These are phyloP conservation scores for Drosophila mettleri DNA, from an alignment of 2,888 invertebrate species.

Conservation along the genomic window DNA sequence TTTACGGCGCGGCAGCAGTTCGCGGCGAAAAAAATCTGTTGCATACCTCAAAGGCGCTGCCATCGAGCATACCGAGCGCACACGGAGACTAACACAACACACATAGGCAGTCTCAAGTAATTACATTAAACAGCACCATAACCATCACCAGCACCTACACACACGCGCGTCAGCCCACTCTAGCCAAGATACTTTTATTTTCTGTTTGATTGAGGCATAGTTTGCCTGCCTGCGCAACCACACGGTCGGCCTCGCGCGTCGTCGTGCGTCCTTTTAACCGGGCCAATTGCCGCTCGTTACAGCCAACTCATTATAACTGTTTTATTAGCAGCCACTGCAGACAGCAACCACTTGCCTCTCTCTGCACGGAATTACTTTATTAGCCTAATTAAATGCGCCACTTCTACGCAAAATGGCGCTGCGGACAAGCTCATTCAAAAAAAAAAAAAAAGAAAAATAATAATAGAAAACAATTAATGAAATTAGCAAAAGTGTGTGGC, in stretches of 20 bases:
- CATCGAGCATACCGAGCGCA: constrained; percentile 18
- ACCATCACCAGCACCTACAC: constrained; percentile 5
- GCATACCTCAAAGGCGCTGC: constrained; percentile 63
- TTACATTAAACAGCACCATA: constrained; percentile 21
- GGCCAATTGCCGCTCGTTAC: constrained; percentile 46
- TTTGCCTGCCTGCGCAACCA: constrained; percentile 11
- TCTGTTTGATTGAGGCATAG: constrained; percentile 54
- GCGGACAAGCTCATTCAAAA: constrained; percentile 18
- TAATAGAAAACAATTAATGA: constrained; percentile 67
- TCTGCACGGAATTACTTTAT: constrained; percentile 73
- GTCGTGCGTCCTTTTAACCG: constrained; percentile 21
- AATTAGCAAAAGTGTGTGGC: constrained; percentile 64
- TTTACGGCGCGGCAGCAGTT: constrained; percentile 41
- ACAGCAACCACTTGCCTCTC: constrained; percentile 41
- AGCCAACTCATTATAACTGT: constrained; percentile 75
- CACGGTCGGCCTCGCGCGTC: not conserved
- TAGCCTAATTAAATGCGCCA: constrained; percentile 77
- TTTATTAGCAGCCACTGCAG: constrained; percentile 67
- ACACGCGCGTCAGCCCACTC: constrained; percentile 15
- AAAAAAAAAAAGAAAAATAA: not conserved
- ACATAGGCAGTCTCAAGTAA: constrained; percentile 6
- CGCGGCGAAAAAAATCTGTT: constrained; percentile 51
- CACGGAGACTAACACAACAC: constrained; percentile 19
- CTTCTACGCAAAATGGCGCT: constrained; percentile 62
- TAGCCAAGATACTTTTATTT: constrained; percentile 54